phyloP scores from a whole-genome alignment of 2,888 invertebrate species.

The Fragum fragum region DNA sequence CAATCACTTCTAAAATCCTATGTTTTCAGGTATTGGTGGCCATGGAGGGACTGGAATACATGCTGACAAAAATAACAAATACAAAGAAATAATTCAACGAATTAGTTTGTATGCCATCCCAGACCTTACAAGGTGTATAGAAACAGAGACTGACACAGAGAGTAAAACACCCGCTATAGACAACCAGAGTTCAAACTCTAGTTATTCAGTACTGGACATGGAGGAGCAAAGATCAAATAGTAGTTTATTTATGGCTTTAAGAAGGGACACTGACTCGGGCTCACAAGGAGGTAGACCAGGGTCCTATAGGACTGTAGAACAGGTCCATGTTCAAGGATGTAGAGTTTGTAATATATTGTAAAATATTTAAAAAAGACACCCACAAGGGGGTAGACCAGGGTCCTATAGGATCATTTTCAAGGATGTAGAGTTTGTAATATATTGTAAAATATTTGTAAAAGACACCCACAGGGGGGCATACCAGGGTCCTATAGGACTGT shows the following conservation, averaged over 20 bases:
- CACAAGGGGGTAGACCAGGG: not conserved
- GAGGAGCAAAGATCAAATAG: conserved; percentile 34
- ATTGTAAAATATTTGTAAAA: conserved; percentile 72
- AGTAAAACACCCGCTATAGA: conserved; percentile 56
- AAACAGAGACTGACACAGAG: conserved; percentile 63
- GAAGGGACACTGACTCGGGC: not conserved
- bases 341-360: conserved; percentile 81
- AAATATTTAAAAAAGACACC: too few species aligned
- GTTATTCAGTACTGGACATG: conserved; percentile 28
- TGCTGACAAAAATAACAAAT: conserved; percentile 85
- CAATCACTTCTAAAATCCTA: too few species aligned
- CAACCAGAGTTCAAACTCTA: conserved; percentile 32
- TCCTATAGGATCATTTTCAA: conserved; percentile 68
- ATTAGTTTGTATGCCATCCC: conserved; percentile 80
- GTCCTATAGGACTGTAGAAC: conserved; percentile 63
- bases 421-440: conserved; percentile 83
- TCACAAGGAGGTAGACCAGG: conserved; percentile 4
- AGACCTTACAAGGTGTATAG: conserved; percentile 70
- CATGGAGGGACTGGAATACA: conserved; percentile 86
- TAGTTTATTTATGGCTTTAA: not conserved
- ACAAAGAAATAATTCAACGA: conserved; percentile 84
- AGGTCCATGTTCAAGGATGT: conserved; percentile 81
- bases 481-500: conserved; percentile 39
- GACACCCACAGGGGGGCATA: too few species aligned
- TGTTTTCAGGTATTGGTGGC: conserved; percentile 84